Base-by-base conservation (phyloP, 2,888 invertebrate genomes). In the Operophtera brumata region DNA sequence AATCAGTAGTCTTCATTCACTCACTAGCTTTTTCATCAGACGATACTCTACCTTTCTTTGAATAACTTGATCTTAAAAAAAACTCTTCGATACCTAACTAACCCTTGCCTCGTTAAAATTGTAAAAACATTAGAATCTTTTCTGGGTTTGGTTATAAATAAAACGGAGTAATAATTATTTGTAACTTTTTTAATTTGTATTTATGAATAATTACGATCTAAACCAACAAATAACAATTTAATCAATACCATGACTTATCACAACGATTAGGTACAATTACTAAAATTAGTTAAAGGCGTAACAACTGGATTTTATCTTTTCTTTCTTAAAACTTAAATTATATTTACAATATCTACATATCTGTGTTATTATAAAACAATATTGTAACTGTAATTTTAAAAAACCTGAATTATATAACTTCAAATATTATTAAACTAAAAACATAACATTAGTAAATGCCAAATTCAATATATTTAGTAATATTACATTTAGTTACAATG, bases 211-310 rank as follows among this genome's bases (percentile, higher is more conserved):
- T 47, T 49, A 47, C 48, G 61, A 57, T 52, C 66, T 65, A 63
- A 46, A 65, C 64, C 46, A 63, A 66, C 47, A 49, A 46, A 57
- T 55, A 67, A 66, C 60, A 66, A 69, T 60, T 71, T 68, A 62
- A 59, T 57, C 56, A 71, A 71, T 61, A 60, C 45, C 56, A 61
- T 55, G 65, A 66, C 77, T 72, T 77, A 80, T 80, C 79, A 79
- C 79, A 77, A 70, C 53, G 68, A 65, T 67, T 65, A 62, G 65
- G 57, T 57, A 65, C 37, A 61, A 59, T 57, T 54, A 41, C 52
- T 36, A n/a, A 53, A 62, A 62, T 48, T 14, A 41, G 36, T 46
- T 47, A 65, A 13, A 68, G 67, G 61, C 54, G 54, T 59, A 59
- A 40, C 40, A 20, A 49, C 32, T 13, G 34, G n/a, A 37, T 36